Conservation (phyloP, 2,797 vertebrate species). For the Peromyscus nudipes region DNA sequence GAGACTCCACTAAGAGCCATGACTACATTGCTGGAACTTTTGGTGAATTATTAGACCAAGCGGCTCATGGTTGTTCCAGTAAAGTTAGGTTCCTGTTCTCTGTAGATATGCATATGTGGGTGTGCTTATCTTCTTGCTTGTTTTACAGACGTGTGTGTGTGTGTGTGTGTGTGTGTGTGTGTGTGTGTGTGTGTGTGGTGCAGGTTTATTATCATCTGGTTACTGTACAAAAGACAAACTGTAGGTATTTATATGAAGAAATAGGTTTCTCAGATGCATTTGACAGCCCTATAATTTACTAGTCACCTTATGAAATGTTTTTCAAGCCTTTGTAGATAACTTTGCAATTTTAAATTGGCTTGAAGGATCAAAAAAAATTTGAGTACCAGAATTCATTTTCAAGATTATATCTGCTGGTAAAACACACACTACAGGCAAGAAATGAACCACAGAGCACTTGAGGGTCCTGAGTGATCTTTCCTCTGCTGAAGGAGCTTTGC, state of each 20-base stretch:
- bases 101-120: background rate
- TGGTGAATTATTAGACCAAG: background rate
- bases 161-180: background rate
- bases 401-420: background rate
- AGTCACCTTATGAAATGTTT: slow-evolving; percentile 36
- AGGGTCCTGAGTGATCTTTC: background rate
- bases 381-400: background rate
- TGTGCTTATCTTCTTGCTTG: background rate
- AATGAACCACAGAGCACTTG: background rate
- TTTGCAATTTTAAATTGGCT: slow-evolving; percentile 21
- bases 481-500: background rate
- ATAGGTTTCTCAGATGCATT: background rate
- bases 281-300: background rate
- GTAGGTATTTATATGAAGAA: background rate
- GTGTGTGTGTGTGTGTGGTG: background rate
- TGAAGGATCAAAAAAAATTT: background rate
- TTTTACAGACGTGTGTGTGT: background rate
- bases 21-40: background rate
- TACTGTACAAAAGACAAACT: slow-evolving; percentile 41
- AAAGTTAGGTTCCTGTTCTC: background rate
- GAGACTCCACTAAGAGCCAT: background rate
- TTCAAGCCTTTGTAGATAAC: background rate
- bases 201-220: background rate
- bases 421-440: background rate
- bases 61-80: background rate